These are phyloP conservation scores for Phaethornis superciliosus DNA, from an alignment of 2,113 vertebrate species.

Conservation along the genomic window DNA sequence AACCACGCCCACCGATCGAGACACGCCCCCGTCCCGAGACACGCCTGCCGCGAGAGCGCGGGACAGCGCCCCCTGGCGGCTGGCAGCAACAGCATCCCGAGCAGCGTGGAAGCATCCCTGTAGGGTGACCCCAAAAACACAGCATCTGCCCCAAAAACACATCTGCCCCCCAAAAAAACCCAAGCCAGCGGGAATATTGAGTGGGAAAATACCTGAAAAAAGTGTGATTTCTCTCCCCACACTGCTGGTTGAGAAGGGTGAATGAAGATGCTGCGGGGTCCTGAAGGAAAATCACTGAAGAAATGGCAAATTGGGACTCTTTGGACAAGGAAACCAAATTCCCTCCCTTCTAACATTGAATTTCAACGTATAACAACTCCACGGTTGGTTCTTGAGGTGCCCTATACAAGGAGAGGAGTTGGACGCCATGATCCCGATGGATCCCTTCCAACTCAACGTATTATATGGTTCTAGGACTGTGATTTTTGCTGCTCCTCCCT, in stretches of 20 bases:
- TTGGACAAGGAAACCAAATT: slow-evolving; percentile 24
- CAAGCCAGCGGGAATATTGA: not conserved
- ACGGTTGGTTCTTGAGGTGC: not conserved
- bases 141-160: not conserved
- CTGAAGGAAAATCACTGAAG: not conserved
- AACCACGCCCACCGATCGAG: no score
- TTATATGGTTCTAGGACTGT: no score
- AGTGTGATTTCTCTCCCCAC: not conserved
- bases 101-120: no score
- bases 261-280: not conserved
- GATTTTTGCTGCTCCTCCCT: not conserved
- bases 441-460: no score
- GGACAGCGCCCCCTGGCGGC: no score
- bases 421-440: no score
- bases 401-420: no score
- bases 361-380: not conserved
- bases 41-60: no score
- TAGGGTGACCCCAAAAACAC: no score
- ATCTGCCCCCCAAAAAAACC: no score
- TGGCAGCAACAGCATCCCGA: no score
- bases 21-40: no score
- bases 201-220: not conserved
- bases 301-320: not conserved
- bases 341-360: not conserved
- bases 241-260: fast-evolving